Evolutionary conservation across 1,140 invertebrate genomes (phyloP), one percentile per base, ranked within the genome.

Genomic region (Neuroterus valhalla): DNA sequence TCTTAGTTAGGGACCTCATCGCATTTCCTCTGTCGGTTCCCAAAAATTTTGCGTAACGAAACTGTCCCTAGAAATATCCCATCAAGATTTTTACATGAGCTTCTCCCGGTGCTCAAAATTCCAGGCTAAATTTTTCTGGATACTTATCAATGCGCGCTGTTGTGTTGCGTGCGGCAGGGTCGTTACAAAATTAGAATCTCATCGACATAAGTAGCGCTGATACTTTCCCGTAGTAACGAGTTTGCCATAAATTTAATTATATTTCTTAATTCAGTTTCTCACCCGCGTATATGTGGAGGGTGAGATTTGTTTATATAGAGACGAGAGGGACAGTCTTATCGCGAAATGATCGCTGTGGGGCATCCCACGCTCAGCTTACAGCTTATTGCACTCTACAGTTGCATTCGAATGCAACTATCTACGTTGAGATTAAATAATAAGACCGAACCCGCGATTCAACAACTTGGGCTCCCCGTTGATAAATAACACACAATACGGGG

Each of bases 351-450:
- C 55, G 55, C 23, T 31, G 31, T 62, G 55, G 26, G 23, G 55
- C 55, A 31, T 62, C 55, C 55, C 55, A 62, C 55, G 55, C 55
- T 62, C 31, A 31, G 55, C 26, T 55, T 26, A 21, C 52, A 21
- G 52, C 52, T 55, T 8, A 38, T n/a, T n/a, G 31, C 31, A 38
- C 10, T 38, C 31, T 38, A 10, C 31, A 38, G 31, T 38, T 38
- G 6, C 31, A 38, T 38, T 23, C 55, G 31, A 31, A 31, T 26
- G 55, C 55, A 62, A 62, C 55, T 62, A 62, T 62, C 31, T 62
- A 62, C 55, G 21, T 15, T 62, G 55, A 62, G 55, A 62, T 62
- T 62, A 23, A 62, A 62, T 62, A 62, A 62, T 62, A 62, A 62
- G 55, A 14, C 26, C 14, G 55, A 62, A 62, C 55, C 55, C 55